Evolutionary conservation across 2,888 invertebrate genomes (phyloP), one percentile per base, ranked within the genome.

Genomic region (Unio delphinus): DNA sequence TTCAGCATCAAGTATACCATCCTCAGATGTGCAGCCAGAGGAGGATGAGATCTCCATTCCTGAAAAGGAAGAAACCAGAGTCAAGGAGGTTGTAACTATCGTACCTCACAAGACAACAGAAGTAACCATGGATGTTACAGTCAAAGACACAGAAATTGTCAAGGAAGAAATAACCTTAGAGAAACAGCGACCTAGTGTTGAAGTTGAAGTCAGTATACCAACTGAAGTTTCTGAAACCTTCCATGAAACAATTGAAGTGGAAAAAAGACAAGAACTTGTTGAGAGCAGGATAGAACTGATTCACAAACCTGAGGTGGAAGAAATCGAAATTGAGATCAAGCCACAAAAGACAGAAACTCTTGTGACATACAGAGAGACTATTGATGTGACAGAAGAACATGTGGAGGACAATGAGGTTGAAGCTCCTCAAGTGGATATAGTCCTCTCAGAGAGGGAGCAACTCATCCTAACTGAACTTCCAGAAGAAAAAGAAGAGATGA

Each of bases 291-390:
- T 20, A 61, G 30, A 61, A 61, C n/a, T 64, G n/a, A 56, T 8
- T 20, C 23, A 54, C 26, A 64, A 72, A 60, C n/a, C 67, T 17
- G 65, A 70, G 34, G 30, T 61, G 26, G 57, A 68, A 57, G 71
- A 73, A 65, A 66, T 78, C 59, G 63, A 68, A 15, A 28, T 74
- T n/a, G 71, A 69, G 63, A 59, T 75, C n/a, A 69, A 65, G 45
- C 58, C 66, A 28, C 64, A 67, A 28, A 64, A 63, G n/a, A 17
- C 55, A 58, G 75, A 78, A n/a, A 75, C 67, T 20, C 70, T 80
- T 64, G 75, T 75, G 20, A 67, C 70, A 57, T 69, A 78, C 62
- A 81, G 72, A 69, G 79, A 82, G 55, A 76, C 75, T 56, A 69
- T 80, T 57, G 74, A 78, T 61, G 54, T 73, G 7, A 68, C 67